These are phyloP conservation scores for Formica aserva DNA, from an alignment of 2,888 invertebrate genomes.

Conservation along the genomic window DNA sequence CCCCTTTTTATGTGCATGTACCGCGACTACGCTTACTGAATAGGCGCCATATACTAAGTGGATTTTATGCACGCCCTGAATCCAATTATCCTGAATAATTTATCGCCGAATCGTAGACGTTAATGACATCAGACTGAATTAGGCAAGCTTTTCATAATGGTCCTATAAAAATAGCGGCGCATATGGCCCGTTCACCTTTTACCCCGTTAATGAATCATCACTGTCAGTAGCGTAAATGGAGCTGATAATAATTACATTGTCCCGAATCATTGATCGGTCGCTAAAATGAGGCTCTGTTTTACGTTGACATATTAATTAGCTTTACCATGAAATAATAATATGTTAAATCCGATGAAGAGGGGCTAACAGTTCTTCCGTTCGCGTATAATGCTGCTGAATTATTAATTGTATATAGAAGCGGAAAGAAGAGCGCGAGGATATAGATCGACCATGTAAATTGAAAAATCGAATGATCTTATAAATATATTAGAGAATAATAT, in stretches of 20 bases:
- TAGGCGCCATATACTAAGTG: constrained; percentile 57
- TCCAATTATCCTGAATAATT: constrained; percentile 81
- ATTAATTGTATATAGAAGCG: constrained; percentile 31
- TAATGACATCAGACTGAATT: constrained; percentile 77
- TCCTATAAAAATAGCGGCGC: constrained; percentile 40
- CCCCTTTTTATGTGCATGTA: constrained; percentile 41
- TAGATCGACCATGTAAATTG: background rate
- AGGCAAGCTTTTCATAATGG: constrained; percentile 72
- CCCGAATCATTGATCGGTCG: constrained; percentile 37
- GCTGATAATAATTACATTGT: constrained; percentile 49
- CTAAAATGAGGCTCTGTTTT: constrained; percentile 39
- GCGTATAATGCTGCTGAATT: constrained; percentile 6
- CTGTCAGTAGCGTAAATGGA: constrained; percentile 38
- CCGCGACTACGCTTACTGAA: constrained; percentile 47
- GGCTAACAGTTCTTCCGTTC: constrained; percentile 2
- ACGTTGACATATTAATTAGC: constrained; percentile 48
- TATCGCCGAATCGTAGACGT: constrained; percentile 78
- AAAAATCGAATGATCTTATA: background rate
- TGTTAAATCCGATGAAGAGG: constrained; percentile 18
- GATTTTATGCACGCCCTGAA: constrained; percentile 76
- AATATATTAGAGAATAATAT: background rate
- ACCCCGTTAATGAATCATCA: constrained; percentile 51
- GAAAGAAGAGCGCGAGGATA: background rate
- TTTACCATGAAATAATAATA: constrained; percentile 31
- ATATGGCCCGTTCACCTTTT: constrained; percentile 26